Percentiles rank a stretch among this genome's conserved stretches.
These are phyloP conservation scores for Platycnemis pennipes DNA, from an alignment of 2,888 invertebrate genomes.

Conservation along the genomic window DNA sequence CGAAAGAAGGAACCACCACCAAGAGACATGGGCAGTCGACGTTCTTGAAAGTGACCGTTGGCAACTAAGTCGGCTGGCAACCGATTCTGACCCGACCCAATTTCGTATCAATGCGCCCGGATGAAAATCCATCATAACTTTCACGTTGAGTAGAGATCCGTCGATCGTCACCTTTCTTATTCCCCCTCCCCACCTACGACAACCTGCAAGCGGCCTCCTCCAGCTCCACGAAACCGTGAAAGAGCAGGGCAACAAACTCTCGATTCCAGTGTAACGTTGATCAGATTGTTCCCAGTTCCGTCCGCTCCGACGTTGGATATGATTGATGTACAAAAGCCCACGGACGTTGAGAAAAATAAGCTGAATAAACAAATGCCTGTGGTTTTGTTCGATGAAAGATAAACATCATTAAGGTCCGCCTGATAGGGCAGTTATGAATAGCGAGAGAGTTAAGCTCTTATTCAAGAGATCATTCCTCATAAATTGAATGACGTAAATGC, in stretches of 20 bases:
- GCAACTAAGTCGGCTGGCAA: too few species aligned
- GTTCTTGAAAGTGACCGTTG: too few species aligned
- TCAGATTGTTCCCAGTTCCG: background rate
- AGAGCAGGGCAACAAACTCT: background rate
- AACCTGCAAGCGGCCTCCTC: too few species aligned
- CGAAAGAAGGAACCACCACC: too few species aligned
- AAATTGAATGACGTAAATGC: background rate
- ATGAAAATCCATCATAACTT: constrained; percentile 42
- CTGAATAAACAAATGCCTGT: background rate
- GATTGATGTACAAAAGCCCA: background rate
- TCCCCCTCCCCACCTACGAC: background rate
- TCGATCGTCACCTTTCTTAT: background rate
- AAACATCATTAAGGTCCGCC: background rate
- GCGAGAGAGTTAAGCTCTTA: background rate
- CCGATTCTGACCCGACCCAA: too few species aligned
- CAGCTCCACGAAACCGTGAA: background rate
- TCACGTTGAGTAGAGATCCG: constrained; percentile 15
- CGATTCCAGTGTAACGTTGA: background rate
- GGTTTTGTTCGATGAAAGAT: background rate
- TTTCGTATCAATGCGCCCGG: constrained; percentile 9
- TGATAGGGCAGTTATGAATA: background rate
- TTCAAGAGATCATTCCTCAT: background rate
- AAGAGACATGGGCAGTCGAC: too few species aligned
- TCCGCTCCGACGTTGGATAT: background rate
- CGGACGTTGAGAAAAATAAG: background rate